phyloP scores from a whole-genome alignment of 2,888 invertebrate species.

The Willowsia nigromaculata region DNA sequence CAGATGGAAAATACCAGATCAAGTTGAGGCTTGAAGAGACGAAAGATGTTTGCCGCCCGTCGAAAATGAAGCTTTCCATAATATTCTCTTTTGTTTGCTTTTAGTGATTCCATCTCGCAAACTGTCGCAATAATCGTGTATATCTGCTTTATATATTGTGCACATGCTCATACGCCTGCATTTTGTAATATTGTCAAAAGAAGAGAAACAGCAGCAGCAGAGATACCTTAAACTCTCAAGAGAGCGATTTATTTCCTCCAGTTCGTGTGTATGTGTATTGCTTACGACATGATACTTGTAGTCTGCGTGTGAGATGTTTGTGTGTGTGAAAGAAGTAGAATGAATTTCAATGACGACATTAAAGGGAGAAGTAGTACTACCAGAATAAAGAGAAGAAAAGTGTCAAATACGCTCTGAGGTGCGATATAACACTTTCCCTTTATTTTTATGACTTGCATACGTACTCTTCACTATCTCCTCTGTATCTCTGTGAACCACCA shows the following conservation, averaged over 20 bases:
- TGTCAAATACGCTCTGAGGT: constrained; percentile 44
- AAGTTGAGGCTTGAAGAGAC: neutral
- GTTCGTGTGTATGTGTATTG: neutral
- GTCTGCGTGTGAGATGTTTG: neutral
- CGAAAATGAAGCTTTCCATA: neutral
- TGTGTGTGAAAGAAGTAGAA: neutral
- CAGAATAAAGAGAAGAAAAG: neutral
- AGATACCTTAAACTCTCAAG: constrained; percentile 38
- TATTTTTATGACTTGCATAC: constrained; percentile 42
- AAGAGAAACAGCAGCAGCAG: neutral
- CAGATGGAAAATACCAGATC: neutral
- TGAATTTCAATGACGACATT: neutral
- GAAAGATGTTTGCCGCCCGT: neutral
- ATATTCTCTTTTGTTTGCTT: neutral
- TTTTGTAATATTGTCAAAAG: constrained; percentile 35
- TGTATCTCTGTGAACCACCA: neutral
- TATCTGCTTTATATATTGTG: no score
- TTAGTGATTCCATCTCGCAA: neutral
- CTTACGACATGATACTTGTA: constrained; percentile 3
- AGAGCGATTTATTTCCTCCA: constrained; percentile 51
- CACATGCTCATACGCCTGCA: neutral
- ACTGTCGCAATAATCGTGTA: no score
- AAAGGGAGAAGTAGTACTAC: neutral
- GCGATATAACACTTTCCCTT: constrained; percentile 42
- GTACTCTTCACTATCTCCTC: neutral